Conservation (phyloP, 2,113 vertebrate genomes). For the Aspiorhynchus laticeps region DNA sequence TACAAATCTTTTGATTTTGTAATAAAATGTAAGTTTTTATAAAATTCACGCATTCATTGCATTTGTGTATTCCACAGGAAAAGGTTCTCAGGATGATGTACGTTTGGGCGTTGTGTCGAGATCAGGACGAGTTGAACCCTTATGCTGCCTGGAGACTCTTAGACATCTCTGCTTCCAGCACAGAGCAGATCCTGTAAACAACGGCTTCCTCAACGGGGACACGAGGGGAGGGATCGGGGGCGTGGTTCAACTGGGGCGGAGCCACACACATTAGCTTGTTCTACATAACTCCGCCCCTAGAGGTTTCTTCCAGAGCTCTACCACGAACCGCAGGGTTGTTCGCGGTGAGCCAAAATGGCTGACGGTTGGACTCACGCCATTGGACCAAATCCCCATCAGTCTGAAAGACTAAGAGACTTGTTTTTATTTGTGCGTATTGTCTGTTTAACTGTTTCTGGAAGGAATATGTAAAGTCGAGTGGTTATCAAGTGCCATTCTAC, state of each 20-base stretch:
- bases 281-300: neutral
- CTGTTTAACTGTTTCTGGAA: neutral
- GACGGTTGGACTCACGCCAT: constrained; percentile 10
- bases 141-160: constrained; percentile 91
- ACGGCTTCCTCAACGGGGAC: neutral
- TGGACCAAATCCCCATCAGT: constrained; percentile 12
- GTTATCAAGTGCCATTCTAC: constrained; percentile 26
- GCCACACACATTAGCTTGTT: constrained; percentile 10
- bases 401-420: constrained; percentile 31
- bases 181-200: constrained; percentile 91
- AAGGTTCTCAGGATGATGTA: constrained; percentile 94
- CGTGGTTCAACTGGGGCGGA: neutral
- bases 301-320: neutral
- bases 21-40: neutral
- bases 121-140: constrained; percentile 93
- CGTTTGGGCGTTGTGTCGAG: constrained; percentile 94
- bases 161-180: constrained; percentile 92
- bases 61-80: constrained; percentile 74
- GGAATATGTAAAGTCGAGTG: neutral
- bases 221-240: neutral
- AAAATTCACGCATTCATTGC: neutral
- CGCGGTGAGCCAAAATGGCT: neutral
- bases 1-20: no score
- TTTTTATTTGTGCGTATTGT: constrained; percentile 7
- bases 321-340: constrained; percentile 6